A percentile compares a stretch with the other conserved stretches of the same genome.
phyloP scores from a whole-genome alignment of 2,797 vertebrate genomes.

The Prunella strophiata region DNA sequence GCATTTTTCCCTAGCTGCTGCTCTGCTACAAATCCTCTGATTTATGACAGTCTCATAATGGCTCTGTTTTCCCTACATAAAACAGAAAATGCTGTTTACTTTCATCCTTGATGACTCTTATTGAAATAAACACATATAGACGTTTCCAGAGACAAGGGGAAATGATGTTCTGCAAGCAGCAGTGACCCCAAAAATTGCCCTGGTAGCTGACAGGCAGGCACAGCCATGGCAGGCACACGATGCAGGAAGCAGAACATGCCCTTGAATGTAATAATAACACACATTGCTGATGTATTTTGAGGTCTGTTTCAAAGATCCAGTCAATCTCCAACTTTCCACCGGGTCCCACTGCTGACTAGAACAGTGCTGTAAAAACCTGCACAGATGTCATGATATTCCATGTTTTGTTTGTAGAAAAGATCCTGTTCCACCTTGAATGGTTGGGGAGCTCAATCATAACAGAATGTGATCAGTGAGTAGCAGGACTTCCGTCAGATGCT shows the following conservation, averaged over 20 bases:
- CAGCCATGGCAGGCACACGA: background rate
- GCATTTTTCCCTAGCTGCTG: background rate
- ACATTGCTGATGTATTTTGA: background rate
- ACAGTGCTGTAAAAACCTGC: background rate
- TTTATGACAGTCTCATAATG: background rate
- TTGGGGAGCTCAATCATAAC: background rate
- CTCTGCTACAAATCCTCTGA: background rate
- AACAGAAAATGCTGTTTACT: background rate
- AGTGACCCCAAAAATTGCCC: background rate
- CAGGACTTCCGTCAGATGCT: background rate
- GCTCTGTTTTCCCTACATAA: background rate
- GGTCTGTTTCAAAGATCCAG: background rate
- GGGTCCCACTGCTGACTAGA: background rate
- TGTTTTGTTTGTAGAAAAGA: background rate
- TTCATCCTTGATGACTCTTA: background rate
- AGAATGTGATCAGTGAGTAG: background rate
- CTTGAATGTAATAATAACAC: background rate
- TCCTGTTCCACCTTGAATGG: background rate
- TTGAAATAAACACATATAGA: background rate
- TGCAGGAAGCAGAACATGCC: background rate
- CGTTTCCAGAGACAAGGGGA: background rate
- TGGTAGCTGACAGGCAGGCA: background rate
- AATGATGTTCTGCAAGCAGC: background rate
- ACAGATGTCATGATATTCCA: fast-evolving
- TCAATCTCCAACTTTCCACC: background rate